Conservation (phyloP, 2,113 vertebrate species). For the Ophthalmolycus amberensis region DNA sequence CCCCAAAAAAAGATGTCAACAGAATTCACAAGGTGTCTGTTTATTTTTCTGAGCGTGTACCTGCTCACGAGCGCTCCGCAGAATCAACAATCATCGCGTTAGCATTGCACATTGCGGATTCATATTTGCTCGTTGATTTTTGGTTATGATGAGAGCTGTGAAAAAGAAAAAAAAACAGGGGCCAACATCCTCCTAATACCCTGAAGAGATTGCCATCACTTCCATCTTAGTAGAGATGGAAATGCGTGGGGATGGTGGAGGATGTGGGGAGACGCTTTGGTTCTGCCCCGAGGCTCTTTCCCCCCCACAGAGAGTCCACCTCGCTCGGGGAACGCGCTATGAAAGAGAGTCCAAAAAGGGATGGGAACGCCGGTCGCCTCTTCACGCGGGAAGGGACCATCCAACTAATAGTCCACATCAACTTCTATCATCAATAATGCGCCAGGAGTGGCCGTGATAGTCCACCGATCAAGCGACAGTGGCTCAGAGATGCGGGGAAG, state of each 20-base stretch:
- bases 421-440: constrained; percentile 62
- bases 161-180: constrained; percentile 14
- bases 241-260: constrained; percentile 60
- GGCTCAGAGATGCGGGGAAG: constrained; percentile 59
- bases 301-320: constrained; percentile 64
- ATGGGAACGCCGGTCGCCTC: constrained; percentile 56
- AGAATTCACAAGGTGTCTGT: constrained; percentile 51
- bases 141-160: constrained; percentile 19
- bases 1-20: constrained; percentile 65
- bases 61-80: constrained; percentile 30
- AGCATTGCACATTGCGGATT: neutral
- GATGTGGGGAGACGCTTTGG: constrained; percentile 34
- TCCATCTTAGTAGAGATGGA: constrained; percentile 66
- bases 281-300: constrained; percentile 66
- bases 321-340: constrained; percentile 45
- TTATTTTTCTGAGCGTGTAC: constrained; percentile 40
- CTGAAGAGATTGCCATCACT: constrained; percentile 72
- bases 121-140: neutral
- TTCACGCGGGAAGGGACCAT: constrained; percentile 58
- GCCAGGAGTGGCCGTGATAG: constrained; percentile 47
- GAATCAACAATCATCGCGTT: constrained; percentile 32
- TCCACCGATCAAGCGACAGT: constrained; percentile 37
- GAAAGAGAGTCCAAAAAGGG: constrained; percentile 62
- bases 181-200: constrained; percentile 53
- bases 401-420: constrained; percentile 73